phyloP scores from a whole-genome alignment of 2,113 vertebrate genomes.

The Boleophthalmus pectinirostris region DNA sequence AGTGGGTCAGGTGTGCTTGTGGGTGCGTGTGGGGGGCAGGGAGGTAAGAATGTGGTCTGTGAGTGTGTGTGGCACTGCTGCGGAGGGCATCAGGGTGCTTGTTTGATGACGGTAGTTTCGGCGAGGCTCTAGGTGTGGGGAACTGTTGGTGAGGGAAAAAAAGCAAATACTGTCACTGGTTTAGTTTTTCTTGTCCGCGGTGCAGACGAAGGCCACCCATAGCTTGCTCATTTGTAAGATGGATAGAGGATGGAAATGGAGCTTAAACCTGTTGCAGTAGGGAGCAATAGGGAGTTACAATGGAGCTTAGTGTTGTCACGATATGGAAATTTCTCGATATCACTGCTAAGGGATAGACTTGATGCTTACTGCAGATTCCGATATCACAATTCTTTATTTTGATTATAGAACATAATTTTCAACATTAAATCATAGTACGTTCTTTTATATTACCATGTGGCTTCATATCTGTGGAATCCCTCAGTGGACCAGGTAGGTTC shows the following conservation, averaged over 20 bases:
- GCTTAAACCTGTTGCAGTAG: conserved; percentile 20
- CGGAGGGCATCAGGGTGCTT: conserved; percentile 54
- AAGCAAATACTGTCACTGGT: conserved; percentile 70
- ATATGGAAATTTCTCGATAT: background rate
- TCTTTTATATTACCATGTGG: no score
- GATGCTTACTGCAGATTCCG: no score
- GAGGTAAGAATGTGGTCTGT: conserved; percentile 69
- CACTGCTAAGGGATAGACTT: no score
- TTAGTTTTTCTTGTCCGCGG: conserved; percentile 64
- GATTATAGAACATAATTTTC: no score
- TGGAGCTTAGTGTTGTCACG: background rate
- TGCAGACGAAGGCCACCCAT: conserved; percentile 65
- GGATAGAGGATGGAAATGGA: background rate
- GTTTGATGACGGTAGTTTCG: conserved; percentile 67
- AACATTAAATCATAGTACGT: no score
- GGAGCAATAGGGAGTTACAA: conserved; percentile 19
- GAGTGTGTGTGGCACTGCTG: conserved; percentile 70
- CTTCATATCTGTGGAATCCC: no score
- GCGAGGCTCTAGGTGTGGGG: conserved; percentile 62
- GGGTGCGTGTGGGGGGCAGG: conserved; percentile 67
- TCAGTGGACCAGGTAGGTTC: no score
- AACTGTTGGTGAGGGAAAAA: conserved; percentile 63
- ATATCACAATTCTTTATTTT: no score
- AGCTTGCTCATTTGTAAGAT: conserved; percentile 43
- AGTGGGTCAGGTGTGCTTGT: conserved; percentile 75